Percentiles rank a stretch among this genome's conserved stretches.
Conservation (phyloP, 2,888 invertebrate genomes). For the Trichogramma evanescens region DNA sequence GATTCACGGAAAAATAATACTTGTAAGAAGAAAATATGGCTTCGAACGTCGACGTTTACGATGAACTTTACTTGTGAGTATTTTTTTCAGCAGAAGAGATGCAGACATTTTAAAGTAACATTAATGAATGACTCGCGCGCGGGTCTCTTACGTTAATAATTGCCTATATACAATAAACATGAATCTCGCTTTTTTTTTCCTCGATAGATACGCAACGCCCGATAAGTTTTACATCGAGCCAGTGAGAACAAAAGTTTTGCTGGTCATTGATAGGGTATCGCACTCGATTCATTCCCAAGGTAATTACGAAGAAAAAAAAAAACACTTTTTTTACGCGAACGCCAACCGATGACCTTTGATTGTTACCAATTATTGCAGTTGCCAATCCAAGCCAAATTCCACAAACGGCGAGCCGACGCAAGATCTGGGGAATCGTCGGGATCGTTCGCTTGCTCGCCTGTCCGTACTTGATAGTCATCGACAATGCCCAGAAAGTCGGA, state of each 20-base stretch:
- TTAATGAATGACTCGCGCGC: too few relatives aligned
- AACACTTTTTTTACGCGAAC: background rate
- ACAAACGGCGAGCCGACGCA: conserved; percentile 55
- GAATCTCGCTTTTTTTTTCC: background rate
- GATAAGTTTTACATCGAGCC: conserved; percentile 87
- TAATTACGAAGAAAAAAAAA: conserved; percentile 37
- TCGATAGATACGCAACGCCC: conserved; percentile 69
- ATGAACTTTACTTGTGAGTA: conserved; percentile 70
- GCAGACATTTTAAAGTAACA: too few relatives aligned
- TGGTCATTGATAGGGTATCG: conserved; percentile 78
- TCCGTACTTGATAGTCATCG: conserved; percentile 81
- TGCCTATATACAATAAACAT: background rate
- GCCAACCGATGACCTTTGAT: background rate
- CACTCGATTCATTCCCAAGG: conserved; percentile 67
- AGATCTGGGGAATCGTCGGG: conserved; percentile 85
- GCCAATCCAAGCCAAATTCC: conserved; percentile 56
- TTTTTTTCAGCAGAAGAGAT: background rate
- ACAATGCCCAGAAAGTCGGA: conserved; percentile 74
- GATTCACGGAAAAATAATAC: background rate
- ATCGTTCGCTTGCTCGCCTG: conserved; percentile 78
- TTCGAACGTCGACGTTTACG: conserved; percentile 52
- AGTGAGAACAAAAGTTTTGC: conserved; percentile 63
- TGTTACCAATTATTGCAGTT: conserved; percentile 28
- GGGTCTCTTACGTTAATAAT: background rate
- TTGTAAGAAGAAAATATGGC: conserved; percentile 32